Percentiles rank a stretch among this genome's conserved stretches.
Conservation (phyloP, 2,797 vertebrate species). For the Acanthurus tractus region DNA sequence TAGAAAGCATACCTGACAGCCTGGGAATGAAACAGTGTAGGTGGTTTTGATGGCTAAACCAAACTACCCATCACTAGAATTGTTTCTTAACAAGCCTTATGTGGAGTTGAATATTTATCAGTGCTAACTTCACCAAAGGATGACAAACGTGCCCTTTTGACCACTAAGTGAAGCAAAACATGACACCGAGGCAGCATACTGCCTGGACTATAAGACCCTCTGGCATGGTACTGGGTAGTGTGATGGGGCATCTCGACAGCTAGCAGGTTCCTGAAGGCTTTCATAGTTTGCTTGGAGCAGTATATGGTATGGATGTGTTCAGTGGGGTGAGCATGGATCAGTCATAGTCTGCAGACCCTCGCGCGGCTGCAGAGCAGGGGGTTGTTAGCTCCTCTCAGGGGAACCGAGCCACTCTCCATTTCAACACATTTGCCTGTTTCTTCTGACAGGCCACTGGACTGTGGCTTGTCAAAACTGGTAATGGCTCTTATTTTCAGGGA, state of each 20-base stretch:
- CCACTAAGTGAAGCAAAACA: too few species aligned
- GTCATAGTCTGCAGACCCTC: constrained; percentile 60
- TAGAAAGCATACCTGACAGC: too few species aligned
- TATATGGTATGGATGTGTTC: constrained; percentile 43
- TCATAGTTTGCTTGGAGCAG: constrained; percentile 26
- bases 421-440: constrained; percentile 59
- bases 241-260: constrained; percentile 38
- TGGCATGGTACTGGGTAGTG: background rate
- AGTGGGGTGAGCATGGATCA: constrained; percentile 62
- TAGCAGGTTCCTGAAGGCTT: constrained; percentile 34
- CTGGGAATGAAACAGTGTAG: too few species aligned
- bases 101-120: too few species aligned
- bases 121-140: too few species aligned
- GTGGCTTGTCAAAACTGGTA: constrained; percentile 69
- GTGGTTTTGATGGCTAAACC: too few species aligned
- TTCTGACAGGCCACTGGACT: constrained; percentile 73
- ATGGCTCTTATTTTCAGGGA: constrained; percentile 55
- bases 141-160: too few species aligned
- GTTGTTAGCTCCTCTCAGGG: constrained; percentile 71
- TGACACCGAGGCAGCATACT: too few species aligned
- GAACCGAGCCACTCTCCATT: constrained; percentile 63
- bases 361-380: constrained; percentile 56
- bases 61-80: too few species aligned
- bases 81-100: constrained; percentile 3
- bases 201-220: too few species aligned